Base-by-base conservation (phyloP, 1,140 invertebrate species). In the Brachionus koreanus region DNA sequence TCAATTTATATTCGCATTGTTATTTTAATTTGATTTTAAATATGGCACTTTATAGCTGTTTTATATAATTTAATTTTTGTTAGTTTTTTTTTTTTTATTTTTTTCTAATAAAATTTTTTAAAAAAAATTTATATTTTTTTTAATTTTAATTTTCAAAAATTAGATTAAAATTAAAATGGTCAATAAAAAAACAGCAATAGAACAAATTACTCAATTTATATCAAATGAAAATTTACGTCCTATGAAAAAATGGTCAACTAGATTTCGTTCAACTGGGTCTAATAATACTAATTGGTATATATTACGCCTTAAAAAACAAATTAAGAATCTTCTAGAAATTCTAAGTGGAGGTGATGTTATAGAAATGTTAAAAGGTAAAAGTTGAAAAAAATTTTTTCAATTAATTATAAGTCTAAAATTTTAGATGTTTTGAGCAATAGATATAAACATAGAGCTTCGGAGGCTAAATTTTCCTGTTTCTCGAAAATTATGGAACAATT, bases 111-210 rank as follows among this genome's bases (percentile, higher is more conserved):
- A n/a, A n/a, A n/a, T n/a, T n/a, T n/a, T n/a, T n/a, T n/a, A n/a
- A n/a, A n/a, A n/a, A n/a, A n/a, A n/a, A n/a, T n/a, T n/a, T n/a
- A n/a, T n/a, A n/a, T n/a, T n/a, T n/a, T n/a, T n/a, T n/a, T n/a
- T n/a, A n/a, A n/a, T n/a, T n/a, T n/a, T n/a, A n/a, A n/a, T n/a
- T n/a, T n/a, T n/a, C n/a, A n/a, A n/a, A n/a, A n/a, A n/a, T n/a
- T n/a, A n/a, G n/a, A n/a, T n/a, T n/a, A n/a, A 63, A 63, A 63
- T 63, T 29, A 63, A 6, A 63, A 63, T 63, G 61, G 61, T 63
- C 23, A 63, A 63, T n/a, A 25, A 63, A 63, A 72, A 42, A 19
- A 72, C 67, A 23, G 67, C 67, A 3, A 9, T 72, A 23, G 37
- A 72, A 43, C 43, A 16, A 72, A 72, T 72, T 42, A 33, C 12